Evolutionary conservation across 2,797 vertebrate genomes (phyloP), one percentile per base, ranked within the genome.

Genomic region (Tauraco hartlaubi): DNA sequence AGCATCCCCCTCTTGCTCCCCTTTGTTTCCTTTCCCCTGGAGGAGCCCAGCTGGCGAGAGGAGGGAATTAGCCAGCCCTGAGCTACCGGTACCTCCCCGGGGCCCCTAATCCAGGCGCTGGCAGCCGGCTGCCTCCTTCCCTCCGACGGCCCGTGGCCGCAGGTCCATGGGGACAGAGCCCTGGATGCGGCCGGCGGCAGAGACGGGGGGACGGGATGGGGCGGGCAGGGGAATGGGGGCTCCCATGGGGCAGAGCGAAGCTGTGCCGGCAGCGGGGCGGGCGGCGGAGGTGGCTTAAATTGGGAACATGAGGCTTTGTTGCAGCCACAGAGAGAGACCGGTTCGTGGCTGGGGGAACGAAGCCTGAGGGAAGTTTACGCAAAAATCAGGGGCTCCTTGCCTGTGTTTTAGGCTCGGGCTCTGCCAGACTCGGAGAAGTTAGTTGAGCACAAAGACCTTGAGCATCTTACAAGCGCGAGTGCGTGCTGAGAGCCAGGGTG

Each of bases 11-110:
- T 92, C 89, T 85, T 75, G 94, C 95, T 93, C 93, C 96, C 96
- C 96, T 96, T 97, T 97, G 97, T 98, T 96, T 98, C 85, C 22
- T 67, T 59, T 63, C 97, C 97, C 97, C 69, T 86, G 92, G 81
- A 71, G 82, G 96, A 98, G 92, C 97, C 98, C 98, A 98, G 98
- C 97, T 98, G 97, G 97, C 96, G 82, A 91, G 97, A 97, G 96
- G 91, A 96, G 97, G 97, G 98, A 97, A 97, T 97, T 96, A 97
- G 89, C 90, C 90, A 88, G 94, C 95, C 90, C 96, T 63, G 94
- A 95, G 96, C 66, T 95, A 92, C 67, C 90, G 92, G 95, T 63
- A 61, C 96, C 97, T 98, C 97, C 97, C 96, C 18, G 39, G 79
- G 90, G 76, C 96, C 94, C 83, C 96, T 97, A 95, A 97, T 98